Base-by-base conservation (phyloP, 1,140 invertebrate species). In the Papilio glaucus region DNA sequence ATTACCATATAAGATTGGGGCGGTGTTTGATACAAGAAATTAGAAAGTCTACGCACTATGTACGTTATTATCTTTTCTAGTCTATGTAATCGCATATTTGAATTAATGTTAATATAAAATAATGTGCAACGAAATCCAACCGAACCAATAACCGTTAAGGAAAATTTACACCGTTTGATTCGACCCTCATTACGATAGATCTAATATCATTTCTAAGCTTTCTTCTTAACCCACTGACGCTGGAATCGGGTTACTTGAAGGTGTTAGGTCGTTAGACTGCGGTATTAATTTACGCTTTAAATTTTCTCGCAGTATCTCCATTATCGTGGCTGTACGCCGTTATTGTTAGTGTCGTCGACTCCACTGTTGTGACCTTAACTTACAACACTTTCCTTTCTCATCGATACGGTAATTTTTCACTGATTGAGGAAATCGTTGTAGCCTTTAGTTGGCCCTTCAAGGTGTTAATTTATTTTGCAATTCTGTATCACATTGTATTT, bases 251-350 rank as follows among this genome's bases (percentile, higher is more conserved):
- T 80, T 80, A 78, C 78, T 72, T 53, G 42, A 63, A 79, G 80
- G 80, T 77, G 80, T 69, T 70, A 78, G 76, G 74, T 73, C 78
- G 77, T 78, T 79, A 75, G 69, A 72, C 38, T 67, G 29, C 71
- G 63, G 75, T 74, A 65, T 81, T 72, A 38, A 60, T 74, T 81
- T 77, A 77, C 73, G 42, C 29, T 65, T 45, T 62, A 15, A 73
- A 73, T 12, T 49, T 65, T 33, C 24, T 24, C 12, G 26, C 42
- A 24, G 42, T 69, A 53, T 24, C 62, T 65, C 37, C 13, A 24
- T 7, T 26, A 45, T n/a, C 42, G 21, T 26, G 39, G 15, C n/a
- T 13, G 24, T 24, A 39, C 8, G 2, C 37, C 7, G 18, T 65
- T 65, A 65, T 38, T n/a, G 21, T 33, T 61, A 21, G 49, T 57